Evolutionary conservation across 2,888 invertebrate genomes (phyloP), one percentile per base, ranked within the genome.

Genomic region (Hydrotaea diabolus): DNA sequence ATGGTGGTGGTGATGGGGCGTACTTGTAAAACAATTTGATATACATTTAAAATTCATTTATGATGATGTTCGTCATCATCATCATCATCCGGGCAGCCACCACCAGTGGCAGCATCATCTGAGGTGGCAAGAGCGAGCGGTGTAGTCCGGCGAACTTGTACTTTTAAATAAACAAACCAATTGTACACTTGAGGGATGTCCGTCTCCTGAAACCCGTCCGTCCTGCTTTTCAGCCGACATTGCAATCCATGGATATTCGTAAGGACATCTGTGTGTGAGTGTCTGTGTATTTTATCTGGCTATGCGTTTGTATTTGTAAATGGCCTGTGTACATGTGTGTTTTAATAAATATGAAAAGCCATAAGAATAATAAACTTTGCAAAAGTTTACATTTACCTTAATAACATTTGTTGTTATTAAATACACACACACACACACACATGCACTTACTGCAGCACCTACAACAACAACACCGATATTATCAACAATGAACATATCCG

Each of bases 341-440:
- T 69, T 39, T 57, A 66, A 69, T 69, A 77, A 69, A 69, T 77
- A 71, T 71, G 59, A 62, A 77, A 62, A 69, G 39, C 71, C 71
- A 71, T 71, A 59, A 77, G 59, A 71, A 77, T 71, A 71, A 77
- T 71, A 77, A 77, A 77, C 71, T 69, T 39, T 69, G 66, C 21
- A 55, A 66, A 77, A 57, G 43, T 69, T 77, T 57, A 66, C 66
- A 77, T 71, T 71, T 71, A 77, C 57, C 71, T 77, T 71, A 77
- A 77, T 71, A 71, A 71, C 46, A 77, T 77, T 69, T 66, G 53
- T 39, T 53, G 46, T 49, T 49, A 46, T 46, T 69, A 69, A 62
- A 62, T 36, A 62, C 21, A 69, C 21, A 69, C 19, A 21, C 66
- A n/a, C 26, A n/a, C n/a, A n/a, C n/a, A n/a, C n/a, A n/a, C n/a